Conservation (phyloP, 2,888 invertebrate genomes). For the Sclerodermus sp. region DNA sequence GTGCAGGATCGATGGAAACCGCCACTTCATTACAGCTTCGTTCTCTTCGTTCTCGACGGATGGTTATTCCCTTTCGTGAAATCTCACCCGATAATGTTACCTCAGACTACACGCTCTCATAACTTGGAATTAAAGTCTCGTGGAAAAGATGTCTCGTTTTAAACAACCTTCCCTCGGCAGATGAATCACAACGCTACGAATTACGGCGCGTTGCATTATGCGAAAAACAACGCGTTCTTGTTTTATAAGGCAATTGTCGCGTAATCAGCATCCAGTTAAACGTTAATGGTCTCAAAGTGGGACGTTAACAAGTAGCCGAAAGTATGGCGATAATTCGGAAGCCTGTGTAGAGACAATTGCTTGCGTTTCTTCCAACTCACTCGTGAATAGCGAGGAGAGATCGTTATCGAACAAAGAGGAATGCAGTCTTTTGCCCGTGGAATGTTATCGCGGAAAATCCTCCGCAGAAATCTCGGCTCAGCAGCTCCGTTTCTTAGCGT, state of each 20-base stretch:
- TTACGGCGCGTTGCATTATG: no score
- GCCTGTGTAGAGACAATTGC: slow-evolving; percentile 4
- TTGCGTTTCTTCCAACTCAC: neutral
- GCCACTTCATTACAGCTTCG: slow-evolving; percentile 19
- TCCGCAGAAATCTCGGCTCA: slow-evolving; percentile 9
- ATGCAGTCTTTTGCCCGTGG: slow-evolving; percentile 1
- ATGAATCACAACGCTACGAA: no score
- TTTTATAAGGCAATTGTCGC: no score
- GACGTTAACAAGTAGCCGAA: no score
- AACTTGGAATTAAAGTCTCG: no score
- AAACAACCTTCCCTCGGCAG: no score
- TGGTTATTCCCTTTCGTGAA: slow-evolving; percentile 17
- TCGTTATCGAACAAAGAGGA: neutral
- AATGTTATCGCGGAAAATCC: slow-evolving; percentile 11
- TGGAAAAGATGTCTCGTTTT: no score
- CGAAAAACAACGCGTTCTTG: no score
- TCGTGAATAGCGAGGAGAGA: slow-evolving; percentile 1
- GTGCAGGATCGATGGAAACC: slow-evolving; percentile 28
- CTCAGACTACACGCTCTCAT: no score
- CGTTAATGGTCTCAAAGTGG: no score
- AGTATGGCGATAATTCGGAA: neutral
- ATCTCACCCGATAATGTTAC: no score
- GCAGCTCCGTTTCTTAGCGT: slow-evolving; percentile 4
- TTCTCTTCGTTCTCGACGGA: slow-evolving; percentile 23
- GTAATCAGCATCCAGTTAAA: no score